Evolutionary conservation across 2,888 invertebrate genomes (phyloP).

Genomic region (Halocaridina rubra): DNA sequence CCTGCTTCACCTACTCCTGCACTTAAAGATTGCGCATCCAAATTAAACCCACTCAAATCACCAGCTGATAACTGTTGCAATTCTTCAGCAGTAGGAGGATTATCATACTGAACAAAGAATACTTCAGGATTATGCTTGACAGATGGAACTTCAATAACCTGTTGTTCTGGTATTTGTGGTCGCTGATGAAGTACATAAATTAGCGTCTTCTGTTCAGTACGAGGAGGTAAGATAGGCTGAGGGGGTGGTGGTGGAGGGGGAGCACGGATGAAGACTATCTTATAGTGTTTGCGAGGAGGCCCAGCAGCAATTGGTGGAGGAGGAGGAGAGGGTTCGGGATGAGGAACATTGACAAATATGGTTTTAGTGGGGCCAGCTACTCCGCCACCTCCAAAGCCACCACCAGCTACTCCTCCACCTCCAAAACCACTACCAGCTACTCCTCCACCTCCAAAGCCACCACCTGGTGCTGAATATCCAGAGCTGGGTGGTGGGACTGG

Average conservation of each 20-base stretch:
- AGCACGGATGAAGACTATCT: conserved; percentile 87
- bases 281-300: conserved; percentile 85
- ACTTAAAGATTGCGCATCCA: conserved; percentile 22
- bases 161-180: conserved; percentile 69
- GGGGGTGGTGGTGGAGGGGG: conserved; percentile 86
- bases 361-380: conserved; percentile 74
- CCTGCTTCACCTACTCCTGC: not conserved
- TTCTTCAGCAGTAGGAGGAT: conserved; percentile 57
- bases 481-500: not conserved
- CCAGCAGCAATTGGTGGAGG: conserved; percentile 77
- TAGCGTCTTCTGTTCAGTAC: conserved; percentile 89
- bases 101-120: conserved; percentile 61
- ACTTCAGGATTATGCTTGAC: conserved; percentile 61
- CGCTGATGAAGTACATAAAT: conserved; percentile 91
- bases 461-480: not conserved
- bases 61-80: conserved; percentile 56
- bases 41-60: conserved; percentile 36
- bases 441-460: not conserved
- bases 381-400: not conserved
- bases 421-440: not conserved
- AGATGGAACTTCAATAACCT: conserved; percentile 47
- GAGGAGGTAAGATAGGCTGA: conserved; percentile 83
- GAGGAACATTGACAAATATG: conserved; percentile 90
- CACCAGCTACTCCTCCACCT: not conserved
- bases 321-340: conserved; percentile 82